A percentile compares a stretch with the other conserved stretches of the same genome.
These are phyloP conservation scores for Eudemis profundana DNA, from an alignment of 2,888 invertebrate genomes.

Conservation along the genomic window DNA sequence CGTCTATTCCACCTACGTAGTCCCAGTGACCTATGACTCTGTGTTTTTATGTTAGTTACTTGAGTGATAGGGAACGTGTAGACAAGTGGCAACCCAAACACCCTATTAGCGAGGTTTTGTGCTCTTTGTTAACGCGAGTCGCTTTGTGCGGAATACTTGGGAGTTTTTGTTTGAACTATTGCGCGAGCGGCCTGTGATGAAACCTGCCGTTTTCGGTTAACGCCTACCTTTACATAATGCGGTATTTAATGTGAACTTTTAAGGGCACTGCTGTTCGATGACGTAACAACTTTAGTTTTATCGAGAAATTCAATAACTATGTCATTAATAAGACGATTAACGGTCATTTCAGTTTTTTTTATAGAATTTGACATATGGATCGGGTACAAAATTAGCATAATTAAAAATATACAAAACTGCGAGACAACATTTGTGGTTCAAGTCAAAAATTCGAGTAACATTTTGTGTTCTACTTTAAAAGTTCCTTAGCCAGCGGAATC, in stretches of 20 bases:
- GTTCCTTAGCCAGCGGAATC: too few relatives aligned
- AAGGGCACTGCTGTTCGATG: not conserved
- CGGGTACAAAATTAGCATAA: too few relatives aligned
- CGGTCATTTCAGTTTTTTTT: too few relatives aligned
- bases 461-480: too few relatives aligned
- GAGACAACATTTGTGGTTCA: too few relatives aligned
- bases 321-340: too few relatives aligned
- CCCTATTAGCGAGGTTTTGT: slow-evolving; percentile 19
- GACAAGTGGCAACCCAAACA: slow-evolving; percentile 4
- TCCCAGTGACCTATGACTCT: too few relatives aligned
- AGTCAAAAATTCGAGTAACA: too few relatives aligned
- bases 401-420: too few relatives aligned
- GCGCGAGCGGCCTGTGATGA: slow-evolving; percentile 6
- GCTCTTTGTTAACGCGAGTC: slow-evolving; percentile 4
- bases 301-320: not conserved
- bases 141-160: slow-evolving; percentile 20
- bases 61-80: not conserved
- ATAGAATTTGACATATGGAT: too few relatives aligned
- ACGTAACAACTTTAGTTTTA: not conserved
- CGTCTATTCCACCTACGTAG: not conserved
- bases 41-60: not conserved
- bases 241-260: slow-evolving; percentile 16
- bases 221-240: slow-evolving; percentile 4
- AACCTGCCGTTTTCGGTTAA: slow-evolving; percentile 15
- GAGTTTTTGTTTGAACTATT: slow-evolving; percentile 34